Conservation (phyloP, 2,113 vertebrate species). For the Atlantisia rogersi region DNA sequence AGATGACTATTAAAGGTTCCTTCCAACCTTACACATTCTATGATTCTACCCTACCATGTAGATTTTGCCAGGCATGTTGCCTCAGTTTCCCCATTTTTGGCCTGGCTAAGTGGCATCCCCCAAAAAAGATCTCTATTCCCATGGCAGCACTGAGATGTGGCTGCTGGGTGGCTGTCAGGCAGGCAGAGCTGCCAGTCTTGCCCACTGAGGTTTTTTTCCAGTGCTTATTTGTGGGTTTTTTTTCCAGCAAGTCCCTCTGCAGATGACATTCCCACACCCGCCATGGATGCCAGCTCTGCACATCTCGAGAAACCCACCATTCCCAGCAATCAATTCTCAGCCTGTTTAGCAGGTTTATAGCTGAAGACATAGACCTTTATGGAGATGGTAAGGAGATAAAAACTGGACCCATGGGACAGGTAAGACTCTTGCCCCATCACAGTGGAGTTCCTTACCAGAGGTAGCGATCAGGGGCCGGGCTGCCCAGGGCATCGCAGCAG, state of each 20-base stretch:
- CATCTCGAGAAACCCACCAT: neutral
- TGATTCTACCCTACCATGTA: rapidly evolving
- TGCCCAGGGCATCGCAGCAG: conserved; percentile 89
- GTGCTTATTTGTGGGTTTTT: neutral
- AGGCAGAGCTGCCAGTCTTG: neutral
- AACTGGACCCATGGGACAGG: neutral
- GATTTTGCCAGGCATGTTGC: neutral
- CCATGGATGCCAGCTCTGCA: neutral
- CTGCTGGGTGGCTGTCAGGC: neutral
- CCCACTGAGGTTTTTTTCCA: neutral
- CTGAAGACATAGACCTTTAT: neutral
- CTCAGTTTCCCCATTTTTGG: neutral
- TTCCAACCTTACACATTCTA: too few relatives aligned
- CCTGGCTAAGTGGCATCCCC: neutral
- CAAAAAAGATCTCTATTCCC: neutral
- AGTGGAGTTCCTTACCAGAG: conserved; percentile 81
- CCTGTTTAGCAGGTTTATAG: rapidly evolving
- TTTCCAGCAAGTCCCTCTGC: neutral
- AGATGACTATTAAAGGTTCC: too few relatives aligned
- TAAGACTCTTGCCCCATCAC: neutral
- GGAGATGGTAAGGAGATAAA: neutral
- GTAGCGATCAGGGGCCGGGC: conserved; percentile 83
- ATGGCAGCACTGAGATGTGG: neutral
- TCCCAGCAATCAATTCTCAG: neutral
- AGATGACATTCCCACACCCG: neutral